Conservation (phyloP, 2,113 vertebrate species). For the Calyptomena viridis region DNA sequence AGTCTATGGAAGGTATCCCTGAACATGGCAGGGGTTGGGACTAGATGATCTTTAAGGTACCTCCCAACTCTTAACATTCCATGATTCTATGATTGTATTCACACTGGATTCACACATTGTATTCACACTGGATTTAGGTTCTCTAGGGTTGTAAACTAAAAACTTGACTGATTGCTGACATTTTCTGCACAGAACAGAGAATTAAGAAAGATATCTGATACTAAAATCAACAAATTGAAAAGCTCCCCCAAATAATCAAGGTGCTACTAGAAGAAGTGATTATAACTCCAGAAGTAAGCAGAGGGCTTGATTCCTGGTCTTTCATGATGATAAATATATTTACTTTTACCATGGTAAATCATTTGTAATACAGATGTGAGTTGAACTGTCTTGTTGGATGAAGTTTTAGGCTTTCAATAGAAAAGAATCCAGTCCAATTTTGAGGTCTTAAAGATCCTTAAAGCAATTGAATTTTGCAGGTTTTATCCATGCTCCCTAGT, state of each 20-base stretch:
- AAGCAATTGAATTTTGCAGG: not conserved
- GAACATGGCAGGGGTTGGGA: not conserved
- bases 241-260: not conserved
- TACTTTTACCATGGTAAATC: not conserved
- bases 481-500: conserved; percentile 14
- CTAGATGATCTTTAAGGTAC: not conserved
- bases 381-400: not conserved
- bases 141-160: not conserved
- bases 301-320: not conserved
- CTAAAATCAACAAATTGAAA: not conserved
- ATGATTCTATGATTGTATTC: not conserved
- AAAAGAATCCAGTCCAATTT: not conserved
- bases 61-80: not conserved
- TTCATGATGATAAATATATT: not conserved
- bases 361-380: not conserved
- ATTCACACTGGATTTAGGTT: not conserved
- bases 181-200: not conserved
- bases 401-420: not conserved
- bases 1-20: not conserved
- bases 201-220: not conserved
- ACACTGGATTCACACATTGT: too few species aligned
- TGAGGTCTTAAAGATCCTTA: conserved; percentile 5
- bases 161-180: not conserved
- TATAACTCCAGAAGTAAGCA: not conserved
- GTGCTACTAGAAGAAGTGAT: not conserved